Conservation (phyloP, 1,140 invertebrate species). For the Portunus trituberculatus region DNA sequence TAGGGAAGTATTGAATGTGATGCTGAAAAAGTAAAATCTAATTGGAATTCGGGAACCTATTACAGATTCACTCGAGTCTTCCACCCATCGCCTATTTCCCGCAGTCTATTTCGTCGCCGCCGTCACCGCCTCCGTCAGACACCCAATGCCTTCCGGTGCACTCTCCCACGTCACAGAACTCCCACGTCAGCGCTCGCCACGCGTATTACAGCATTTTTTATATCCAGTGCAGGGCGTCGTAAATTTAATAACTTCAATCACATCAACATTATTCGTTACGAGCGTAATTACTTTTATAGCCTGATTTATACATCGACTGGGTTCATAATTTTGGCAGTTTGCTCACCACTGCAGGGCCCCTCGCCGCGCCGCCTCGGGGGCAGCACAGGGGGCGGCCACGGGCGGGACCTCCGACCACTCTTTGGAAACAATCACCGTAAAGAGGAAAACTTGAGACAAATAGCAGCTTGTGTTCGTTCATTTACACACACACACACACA, state of each 20-base stretch:
- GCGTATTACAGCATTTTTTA: neutral
- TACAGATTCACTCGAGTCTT: no score
- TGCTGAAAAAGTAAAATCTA: no score
- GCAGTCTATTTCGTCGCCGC: no score
- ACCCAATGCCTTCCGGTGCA: neutral
- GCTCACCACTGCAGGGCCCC: neutral
- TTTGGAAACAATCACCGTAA: no score
- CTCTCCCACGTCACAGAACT: neutral
- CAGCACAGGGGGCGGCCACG: neutral
- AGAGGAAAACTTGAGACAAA: no score
- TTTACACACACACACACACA: no score
- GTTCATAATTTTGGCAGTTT: neutral
- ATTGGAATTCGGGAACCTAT: no score
- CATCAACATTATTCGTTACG: neutral
- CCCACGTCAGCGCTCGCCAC: neutral
- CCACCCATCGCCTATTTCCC: no score
- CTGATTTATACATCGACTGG: neutral
- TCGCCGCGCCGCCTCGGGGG: neutral
- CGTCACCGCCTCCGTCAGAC: no score
- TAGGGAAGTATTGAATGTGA: no score
- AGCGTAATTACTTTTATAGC: slow-evolving; percentile 4
- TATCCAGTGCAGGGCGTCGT: neutral
- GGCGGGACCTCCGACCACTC: neutral
- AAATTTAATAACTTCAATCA: slow-evolving; percentile 8
- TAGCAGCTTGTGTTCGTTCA: no score